Evolutionary conservation across 2,113 vertebrate species (phyloP), one percentile per base, ranked within the genome.

Genomic region (Seriola aureovittata): DNA sequence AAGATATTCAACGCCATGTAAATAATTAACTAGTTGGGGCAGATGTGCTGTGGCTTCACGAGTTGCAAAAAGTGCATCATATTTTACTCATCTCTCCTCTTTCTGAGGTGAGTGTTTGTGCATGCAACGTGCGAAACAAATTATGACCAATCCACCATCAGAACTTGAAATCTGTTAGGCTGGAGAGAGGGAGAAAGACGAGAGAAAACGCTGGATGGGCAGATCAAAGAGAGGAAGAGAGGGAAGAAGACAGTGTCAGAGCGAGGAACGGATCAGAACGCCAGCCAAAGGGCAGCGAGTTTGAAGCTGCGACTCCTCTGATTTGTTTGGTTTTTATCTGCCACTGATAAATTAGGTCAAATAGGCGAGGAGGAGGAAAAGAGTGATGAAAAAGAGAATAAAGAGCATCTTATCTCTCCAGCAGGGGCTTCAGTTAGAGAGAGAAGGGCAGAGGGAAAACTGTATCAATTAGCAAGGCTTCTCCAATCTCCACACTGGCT

Each of bases 311-410:
- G 29, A 42, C 52, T 77, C 44, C 78, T 87, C 80, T 78, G 78
- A 88, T 91, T 87, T 71, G 57, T 87, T 89, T 81, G 67, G 71
- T 75, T 90, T 29, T 91, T 82, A 92, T 93, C 92, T 82, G 71
- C 55, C 42, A 62, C 73, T 90, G 81, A 90, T 87, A 85, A 93
- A 93, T 82, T 86, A 78, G 85, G 83, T 92, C 64, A 93, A 93
- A 90, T 72, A 23, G 72, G 64, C 66, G 48, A 86, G 57, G 62
- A 86, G 58, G 50, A 84, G 75, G 66, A 85, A 84, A 54, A 58
- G 68, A 29, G 76, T n/a, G 75, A 64, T 78, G 82, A 72, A 78
- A 73, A 80, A 58, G 50, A 79, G 48, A 85, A 85, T 71, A 81
- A 86, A 84, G 71, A 57, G 36, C 64, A 72, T 75, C 67, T 88